These are phyloP conservation scores for Meliscaeva auricollis DNA, from an alignment of 2,888 invertebrate genomes.

Conservation along the genomic window DNA sequence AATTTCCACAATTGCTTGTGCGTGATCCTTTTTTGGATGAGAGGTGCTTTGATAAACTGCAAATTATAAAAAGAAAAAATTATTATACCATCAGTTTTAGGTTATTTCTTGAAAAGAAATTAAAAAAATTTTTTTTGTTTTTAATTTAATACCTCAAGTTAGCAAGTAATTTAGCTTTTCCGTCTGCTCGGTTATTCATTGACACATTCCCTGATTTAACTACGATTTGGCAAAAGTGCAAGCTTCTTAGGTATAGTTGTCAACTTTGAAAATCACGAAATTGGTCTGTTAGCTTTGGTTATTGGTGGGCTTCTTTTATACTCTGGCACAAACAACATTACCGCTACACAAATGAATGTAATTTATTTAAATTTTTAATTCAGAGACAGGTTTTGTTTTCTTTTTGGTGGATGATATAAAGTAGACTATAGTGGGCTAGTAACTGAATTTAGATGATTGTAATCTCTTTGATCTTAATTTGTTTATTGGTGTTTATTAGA, in stretches of 20 bases:
- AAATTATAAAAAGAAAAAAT: conserved; percentile 32
- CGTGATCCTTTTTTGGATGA: conserved; percentile 93
- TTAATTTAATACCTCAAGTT: conserved; percentile 81
- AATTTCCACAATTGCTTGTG: conserved; percentile 93
- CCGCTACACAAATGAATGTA: conserved; percentile 41
- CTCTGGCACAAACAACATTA: conserved; percentile 7
- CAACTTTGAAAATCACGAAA: conserved; percentile 33
- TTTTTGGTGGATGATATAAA: background rate
- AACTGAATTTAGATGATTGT: background rate
- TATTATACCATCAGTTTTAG: background rate
- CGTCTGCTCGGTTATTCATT: conserved; percentile 82
- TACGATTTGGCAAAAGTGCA: conserved; percentile 48
- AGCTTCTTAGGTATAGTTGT: background rate
- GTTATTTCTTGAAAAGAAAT: too few relatives aligned
- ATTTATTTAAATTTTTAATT: conserved; percentile 31
- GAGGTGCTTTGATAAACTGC: conserved; percentile 92
- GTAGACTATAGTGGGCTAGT: background rate
- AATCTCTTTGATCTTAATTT: background rate
- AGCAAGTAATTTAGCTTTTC: conserved; percentile 82
- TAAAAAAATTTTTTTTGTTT: too few relatives aligned
- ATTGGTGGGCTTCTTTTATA: conserved; percentile 59
- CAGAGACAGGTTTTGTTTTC: conserved; percentile 29
- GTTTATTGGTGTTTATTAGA: background rate
- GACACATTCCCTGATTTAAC: conserved; percentile 79
- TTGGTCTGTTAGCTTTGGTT: conserved; percentile 44